Evolutionary conservation across 2,113 vertebrate species (phyloP), one percentile per base, ranked within the genome.

Genomic region (Prochilodus magdalenae): DNA sequence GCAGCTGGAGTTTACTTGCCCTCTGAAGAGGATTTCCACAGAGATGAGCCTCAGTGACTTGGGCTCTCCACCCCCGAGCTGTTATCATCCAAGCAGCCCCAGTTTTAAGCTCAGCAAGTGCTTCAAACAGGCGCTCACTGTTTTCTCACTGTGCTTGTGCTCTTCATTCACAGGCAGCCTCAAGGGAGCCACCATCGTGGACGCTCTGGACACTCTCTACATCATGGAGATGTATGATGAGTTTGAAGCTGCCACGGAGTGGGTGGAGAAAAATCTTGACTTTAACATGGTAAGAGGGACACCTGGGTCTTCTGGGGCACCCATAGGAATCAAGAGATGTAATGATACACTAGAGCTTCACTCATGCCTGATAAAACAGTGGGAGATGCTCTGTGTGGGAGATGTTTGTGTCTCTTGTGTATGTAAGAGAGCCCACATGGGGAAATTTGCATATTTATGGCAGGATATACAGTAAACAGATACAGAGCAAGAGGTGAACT

Each of bases 181-280:
- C 87, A 96, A 97, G 91, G 98, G 98, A 93, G 97, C 98, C 36
- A 99, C 97, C 22, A 99, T 99, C 80, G 96, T 99, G 85, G 98
- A 99, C 83, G 95, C 97, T 66, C 93, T 99, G 89, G 98, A 99
- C 88, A 97, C 97, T 0, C 93, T 99, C 4, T 97, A 95, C 83
- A 96, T 99, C 88, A 99, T 99, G 98, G 96, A 96, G 86, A 99
- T 99, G 98, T 96, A 94, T 84, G 94, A 97, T 0, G 97, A 99
- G 81, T 99, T 99, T 84, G 94, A 98, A 49, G 93, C 94, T 78
- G 97, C 97, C 57, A 96, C 95, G 18, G 94, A 97, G 16, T 99
- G 98, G 98, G 95, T 99, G 78, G 96, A 98, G 90, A 95, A 96
- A 91, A 95, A 98, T 89, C 94, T 99, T 13, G 95, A 98, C 92